Evolutionary conservation across 2,113 vertebrate genomes (phyloP), one percentile per base, ranked within the genome.

Genomic region (Anser cygnoides): DNA sequence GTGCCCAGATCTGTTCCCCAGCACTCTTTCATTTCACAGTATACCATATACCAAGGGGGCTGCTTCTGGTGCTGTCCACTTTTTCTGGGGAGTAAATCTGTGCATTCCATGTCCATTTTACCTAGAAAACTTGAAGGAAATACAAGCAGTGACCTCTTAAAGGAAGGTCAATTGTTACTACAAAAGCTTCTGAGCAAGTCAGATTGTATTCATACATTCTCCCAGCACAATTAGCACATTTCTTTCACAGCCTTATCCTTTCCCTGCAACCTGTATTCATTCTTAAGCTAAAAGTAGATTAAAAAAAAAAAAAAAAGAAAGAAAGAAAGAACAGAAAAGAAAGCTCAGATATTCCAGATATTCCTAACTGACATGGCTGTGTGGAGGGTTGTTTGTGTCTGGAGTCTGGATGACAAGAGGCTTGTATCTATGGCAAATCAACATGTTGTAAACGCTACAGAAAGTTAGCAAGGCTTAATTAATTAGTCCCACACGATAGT

Each of bases 391-490:
- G 18, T 73, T 82, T 82, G 15, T 74, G 54, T 65, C 49, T 44
- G 43, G 62, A 81, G 35, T 35, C 35, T 84, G 44, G 26, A 89
- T 58, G 49, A 63, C 43, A 67, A 78, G n/a, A 77, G 11, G 10
- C 35, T 79, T 91, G 18, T n/a, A 85, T 41, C 62, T 87, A 41
- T 54, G 33, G 35, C 54, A 75, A 95, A 95, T 66, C 77, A 79
- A 37, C 72, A 62, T 91, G 26, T 29, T 61, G 33, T 59, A 89
- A 94, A 86, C 46, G 33, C 16, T 87, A 72, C 46, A 84, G 61
- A 78, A 94, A 91, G 35, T 84, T 74, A 91, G 39, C 37, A 79
- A 78, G 70, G 33, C 15, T 85, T 87, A 84, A 87, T 92, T 87
- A 94, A 78, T 81, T 91, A 70, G 66, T 75, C 61, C 39, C 1